These are phyloP conservation scores for Megaceryle torquata DNA, from an alignment of 2,113 vertebrate genomes.

Conservation along the genomic window DNA sequence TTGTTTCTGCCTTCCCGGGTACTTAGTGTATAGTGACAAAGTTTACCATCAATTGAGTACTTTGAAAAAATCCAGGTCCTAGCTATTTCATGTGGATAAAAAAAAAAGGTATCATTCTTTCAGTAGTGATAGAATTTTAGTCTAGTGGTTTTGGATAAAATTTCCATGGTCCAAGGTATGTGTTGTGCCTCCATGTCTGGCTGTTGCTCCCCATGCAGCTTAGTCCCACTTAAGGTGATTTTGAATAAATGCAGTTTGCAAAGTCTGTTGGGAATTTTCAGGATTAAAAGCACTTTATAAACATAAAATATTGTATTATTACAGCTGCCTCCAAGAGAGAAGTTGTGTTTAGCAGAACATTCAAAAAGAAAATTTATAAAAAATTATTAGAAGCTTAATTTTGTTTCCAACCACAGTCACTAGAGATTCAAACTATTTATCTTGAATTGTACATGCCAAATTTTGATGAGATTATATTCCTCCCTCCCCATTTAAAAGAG, in stretches of 20 bases:
- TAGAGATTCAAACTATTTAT: constrained; percentile 44
- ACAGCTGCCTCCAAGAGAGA: constrained; percentile 29
- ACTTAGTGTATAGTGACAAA: not conserved
- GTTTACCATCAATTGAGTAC: not conserved
- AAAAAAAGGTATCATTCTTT: not conserved
- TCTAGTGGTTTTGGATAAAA: not conserved
- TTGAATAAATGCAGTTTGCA: not conserved
- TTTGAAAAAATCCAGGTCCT: not conserved
- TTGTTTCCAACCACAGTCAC: constrained; percentile 39
- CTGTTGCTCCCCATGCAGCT: not conserved
- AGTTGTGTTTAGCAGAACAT: constrained; percentile 15
- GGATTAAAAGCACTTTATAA: constrained; percentile 33
- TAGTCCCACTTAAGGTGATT: not conserved
- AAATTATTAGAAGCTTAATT: constrained; percentile 52
- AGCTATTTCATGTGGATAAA: not conserved
- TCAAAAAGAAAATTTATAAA: constrained; percentile 25
- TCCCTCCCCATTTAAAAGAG: constrained; percentile 10
- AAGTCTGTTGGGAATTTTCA: constrained; percentile 10
- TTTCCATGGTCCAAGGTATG: not conserved
- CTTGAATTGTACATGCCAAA: constrained; percentile 42
- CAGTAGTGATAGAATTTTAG: not conserved
- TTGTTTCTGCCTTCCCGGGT: not conserved
- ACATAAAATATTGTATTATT: constrained; percentile 40
- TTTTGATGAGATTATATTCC: constrained; percentile 44
- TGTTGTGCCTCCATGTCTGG: not conserved